These are phyloP conservation scores for Chrosomus eos DNA, from an alignment of 2,797 vertebrate genomes.

Conservation along the genomic window DNA sequence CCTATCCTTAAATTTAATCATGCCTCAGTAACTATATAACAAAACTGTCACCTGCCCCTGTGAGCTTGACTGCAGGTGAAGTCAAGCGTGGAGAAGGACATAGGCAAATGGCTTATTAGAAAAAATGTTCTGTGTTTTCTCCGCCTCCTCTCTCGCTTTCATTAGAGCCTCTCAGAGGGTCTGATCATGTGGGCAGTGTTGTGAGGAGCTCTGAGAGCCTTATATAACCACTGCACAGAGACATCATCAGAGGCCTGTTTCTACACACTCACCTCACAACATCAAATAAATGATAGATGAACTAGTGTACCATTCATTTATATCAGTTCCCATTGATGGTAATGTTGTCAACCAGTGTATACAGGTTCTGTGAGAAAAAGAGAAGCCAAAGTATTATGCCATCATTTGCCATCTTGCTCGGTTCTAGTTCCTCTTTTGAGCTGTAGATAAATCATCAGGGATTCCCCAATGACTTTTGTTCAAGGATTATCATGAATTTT, in stretches of 20 bases:
- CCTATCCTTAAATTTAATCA: not conserved
- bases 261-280: not conserved
- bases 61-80: not conserved
- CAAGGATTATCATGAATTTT: not conserved
- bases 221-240: conserved; percentile 3
- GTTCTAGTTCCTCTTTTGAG: conserved; percentile 9
- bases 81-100: not conserved
- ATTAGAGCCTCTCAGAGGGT: not conserved
- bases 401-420: not conserved
- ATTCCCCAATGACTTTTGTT: not conserved
- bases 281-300: not conserved
- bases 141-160: not conserved
- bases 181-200: not conserved
- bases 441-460: not conserved
- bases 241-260: not conserved
- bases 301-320: not conserved
- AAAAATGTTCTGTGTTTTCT: not conserved
- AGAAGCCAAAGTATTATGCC: conserved; percentile 15
- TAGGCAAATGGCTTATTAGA: not conserved
- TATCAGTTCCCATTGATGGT: conserved; percentile 11
- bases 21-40: not conserved
- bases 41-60: not conserved
- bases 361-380: conserved; percentile 13
- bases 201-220: not conserved
- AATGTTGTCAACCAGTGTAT: not conserved